Evolutionary conservation across 2,888 invertebrate genomes (phyloP), one percentile per base, ranked within the genome.

Genomic region (Patella pellucida): DNA sequence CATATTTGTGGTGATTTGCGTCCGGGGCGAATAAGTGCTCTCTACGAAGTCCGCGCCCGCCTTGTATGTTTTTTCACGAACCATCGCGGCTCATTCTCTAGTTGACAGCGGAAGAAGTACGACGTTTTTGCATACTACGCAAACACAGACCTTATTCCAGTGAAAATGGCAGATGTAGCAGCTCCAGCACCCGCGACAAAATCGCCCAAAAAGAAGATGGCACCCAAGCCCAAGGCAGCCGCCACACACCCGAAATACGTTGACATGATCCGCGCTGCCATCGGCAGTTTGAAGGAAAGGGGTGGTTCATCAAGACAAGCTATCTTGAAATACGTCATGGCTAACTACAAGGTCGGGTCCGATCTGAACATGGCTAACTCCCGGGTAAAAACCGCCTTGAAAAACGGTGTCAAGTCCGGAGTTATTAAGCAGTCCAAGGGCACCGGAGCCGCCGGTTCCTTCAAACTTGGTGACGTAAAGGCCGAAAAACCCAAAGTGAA

Each of bases 261-360:
- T 27, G 27, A 27, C 27, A 27, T 27, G 27, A 27, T 27, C 27
- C 27, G 27, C 27, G 87, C 87, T 4, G 92, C 91, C 56, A 84
- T 92, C 77, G 83, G 82, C 68, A 79, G 83, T 23, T 82, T 92
- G 77, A 91, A 91, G 80, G 92, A 92, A 74, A 84, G 90, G 52
- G 89, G 89, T 72, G 92, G 92, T 19, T 91, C 91, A 31, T 91
- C 92, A 7, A 86, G 91, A 72, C 91, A 91, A 80, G 92, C 92
- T 23, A 90, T 27, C 27, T 27, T 27, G 27, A 27, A 27, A 27
- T 27, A 27, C 27, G 27, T 27, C 27, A 27, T 27, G 68, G 83
- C 86, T 52, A 88, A 91, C 87, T 92, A 88, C 89, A 90, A 89
- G 72, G 90, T 92, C 52, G 90, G 89, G 41, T 83, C 85, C 7